Base-by-base conservation (phyloP, 2,888 invertebrate species). In the Oligia latruncula region DNA sequence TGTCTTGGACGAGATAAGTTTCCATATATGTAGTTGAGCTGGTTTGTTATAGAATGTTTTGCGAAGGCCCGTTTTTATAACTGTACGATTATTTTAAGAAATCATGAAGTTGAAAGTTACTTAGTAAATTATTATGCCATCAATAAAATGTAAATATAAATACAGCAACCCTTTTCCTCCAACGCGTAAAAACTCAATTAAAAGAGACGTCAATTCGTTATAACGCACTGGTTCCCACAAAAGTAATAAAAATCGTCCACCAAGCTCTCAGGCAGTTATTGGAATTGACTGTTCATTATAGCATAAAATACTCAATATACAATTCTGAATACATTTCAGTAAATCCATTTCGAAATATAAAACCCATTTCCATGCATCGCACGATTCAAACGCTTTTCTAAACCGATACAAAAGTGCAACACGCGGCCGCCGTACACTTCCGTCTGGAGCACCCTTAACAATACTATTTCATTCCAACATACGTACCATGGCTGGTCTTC, bases 381-480 rank as follows among this genome's bases (percentile, higher is more conserved):
- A 87, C 83, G 88, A 80, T 82, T 87, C 68, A 82, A 90, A 80
- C 74, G 83, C 83, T 84, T 88, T 89, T 83, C 87, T 85, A 84
- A 88, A 84, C 87, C 89, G 80, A 89, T 88, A 89, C 84, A 90
- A 90, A 90, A 89, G 84, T 89, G 85, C 88, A 89, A 83, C 82
- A 85, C 75, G 79, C 88, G 72, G 84, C 80, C 71, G 81, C 82
- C 75, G 83, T 83, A 82, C 87, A 82, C 89, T 90, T 88, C 84
- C 85, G 82, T 87, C 76, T 89, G 88, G 81, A 87, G 85, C 80
- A 70, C 80, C 84, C 87, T 90, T 90, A 88, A 91, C 91, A 89
- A 88, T 90, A 90, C 91, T 90, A 91, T 91, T 90, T 88, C 91
- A 89, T 89, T 87, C 78, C 89, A 88, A 91, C 92, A 91, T 90